Evolutionary conservation across 2,888 invertebrate genomes (phyloP).

Genomic region (Augiades crinisus): DNA sequence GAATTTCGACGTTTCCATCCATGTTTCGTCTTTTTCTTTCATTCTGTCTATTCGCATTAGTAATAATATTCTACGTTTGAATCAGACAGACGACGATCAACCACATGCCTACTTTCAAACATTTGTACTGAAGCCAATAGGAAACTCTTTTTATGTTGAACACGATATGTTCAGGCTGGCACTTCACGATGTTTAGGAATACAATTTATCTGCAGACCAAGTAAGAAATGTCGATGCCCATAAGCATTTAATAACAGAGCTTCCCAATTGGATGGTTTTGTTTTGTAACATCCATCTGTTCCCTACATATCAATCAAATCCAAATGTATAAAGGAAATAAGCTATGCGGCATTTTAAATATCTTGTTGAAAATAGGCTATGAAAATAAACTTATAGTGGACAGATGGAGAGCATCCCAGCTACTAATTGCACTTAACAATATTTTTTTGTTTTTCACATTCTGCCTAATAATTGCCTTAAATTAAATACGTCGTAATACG

Average conservation of each 20-base stretch:
- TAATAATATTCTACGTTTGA: slow-evolving; percentile 66
- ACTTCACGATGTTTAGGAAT: slow-evolving; percentile 86
- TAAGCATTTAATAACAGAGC: slow-evolving; percentile 42
- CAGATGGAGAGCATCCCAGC: neutral
- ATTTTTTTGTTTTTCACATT: neutral
- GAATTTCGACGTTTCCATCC: too few species aligned
- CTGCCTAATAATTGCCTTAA: neutral
- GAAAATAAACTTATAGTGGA: neutral
- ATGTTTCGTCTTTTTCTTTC: too few species aligned
- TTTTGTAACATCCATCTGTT: slow-evolving; percentile 2
- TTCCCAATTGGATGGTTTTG: neutral
- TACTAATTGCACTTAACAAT: neutral
- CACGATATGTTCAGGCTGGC: slow-evolving; percentile 97
- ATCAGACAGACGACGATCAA: slow-evolving; percentile 96
- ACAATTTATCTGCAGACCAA: slow-evolving; percentile 9
- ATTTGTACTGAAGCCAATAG: slow-evolving; percentile 95
- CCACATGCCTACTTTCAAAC: slow-evolving; percentile 96
- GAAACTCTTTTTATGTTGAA: slow-evolving; percentile 94
- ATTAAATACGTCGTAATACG: too few species aligned
- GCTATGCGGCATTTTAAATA: neutral
- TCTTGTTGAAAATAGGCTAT: neutral
- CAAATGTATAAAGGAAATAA: neutral
- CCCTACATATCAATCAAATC: neutral
- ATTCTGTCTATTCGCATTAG: too few species aligned
- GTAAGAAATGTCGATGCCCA: slow-evolving; percentile 17